Percentiles rank a stretch among this genome's conserved stretches.
These are phyloP conservation scores for Julus scanicus DNA, from an alignment of 2,888 invertebrate genomes.

Conservation along the genomic window DNA sequence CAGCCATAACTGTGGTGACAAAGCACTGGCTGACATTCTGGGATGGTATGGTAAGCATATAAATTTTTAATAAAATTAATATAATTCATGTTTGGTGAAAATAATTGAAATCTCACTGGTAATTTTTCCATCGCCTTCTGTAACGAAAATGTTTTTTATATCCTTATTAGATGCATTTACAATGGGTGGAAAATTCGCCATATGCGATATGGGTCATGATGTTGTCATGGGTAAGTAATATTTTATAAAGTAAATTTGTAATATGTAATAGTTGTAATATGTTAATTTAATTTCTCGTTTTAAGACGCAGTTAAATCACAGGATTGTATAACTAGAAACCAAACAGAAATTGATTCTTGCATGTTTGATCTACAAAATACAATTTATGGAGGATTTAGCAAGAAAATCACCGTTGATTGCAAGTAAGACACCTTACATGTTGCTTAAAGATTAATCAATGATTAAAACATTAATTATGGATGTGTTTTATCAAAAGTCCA, in stretches of 20 bases:
- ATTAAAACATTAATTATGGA: too few species aligned
- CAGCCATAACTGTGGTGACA: not conserved
- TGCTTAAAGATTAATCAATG: too few species aligned
- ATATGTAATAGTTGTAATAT: not conserved
- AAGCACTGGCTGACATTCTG: not conserved
- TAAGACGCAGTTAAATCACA: not conserved
- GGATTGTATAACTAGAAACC: not conserved
- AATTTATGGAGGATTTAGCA: not conserved
- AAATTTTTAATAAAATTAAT: not conserved
- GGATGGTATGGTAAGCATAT: conserved; percentile 16
- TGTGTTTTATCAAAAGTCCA: too few species aligned
- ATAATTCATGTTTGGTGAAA: too few species aligned
- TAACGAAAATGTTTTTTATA: not conserved
- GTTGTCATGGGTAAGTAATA: not conserved
- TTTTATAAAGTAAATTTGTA: not conserved
- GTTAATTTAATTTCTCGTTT: not conserved
- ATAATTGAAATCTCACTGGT: too few species aligned
- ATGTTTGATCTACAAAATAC: not conserved
- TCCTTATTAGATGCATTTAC: not conserved
- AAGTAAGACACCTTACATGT: not conserved
- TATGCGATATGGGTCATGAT: not conserved
- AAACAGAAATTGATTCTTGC: not conserved
- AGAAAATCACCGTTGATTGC: not conserved
- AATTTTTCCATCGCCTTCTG: too few species aligned
- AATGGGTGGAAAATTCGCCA: conserved; percentile 5